Evolutionary conservation across 2,888 invertebrate species (phyloP).

Genomic region (Eudemis profundana): DNA sequence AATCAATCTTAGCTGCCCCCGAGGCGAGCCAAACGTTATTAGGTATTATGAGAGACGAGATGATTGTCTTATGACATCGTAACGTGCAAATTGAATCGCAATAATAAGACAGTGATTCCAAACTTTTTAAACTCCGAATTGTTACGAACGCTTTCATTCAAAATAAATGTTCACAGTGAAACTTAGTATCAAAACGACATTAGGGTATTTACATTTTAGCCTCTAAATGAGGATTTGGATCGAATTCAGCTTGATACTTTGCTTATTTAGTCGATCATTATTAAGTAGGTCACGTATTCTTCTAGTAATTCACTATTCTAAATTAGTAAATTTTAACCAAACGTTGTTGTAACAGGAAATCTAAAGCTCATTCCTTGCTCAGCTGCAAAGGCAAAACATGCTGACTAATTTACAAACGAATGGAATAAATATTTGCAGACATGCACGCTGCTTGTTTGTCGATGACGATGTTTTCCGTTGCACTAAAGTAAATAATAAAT

Average conservation of each 20-base stretch:
- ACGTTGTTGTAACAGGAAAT: not conserved
- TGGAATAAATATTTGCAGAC: not conserved
- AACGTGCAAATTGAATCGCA: conserved; percentile 18
- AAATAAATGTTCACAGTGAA: too few species aligned
- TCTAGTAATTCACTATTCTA: not conserved
- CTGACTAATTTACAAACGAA: conserved; percentile 20
- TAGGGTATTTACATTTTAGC: too few species aligned
- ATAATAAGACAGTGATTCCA: not conserved
- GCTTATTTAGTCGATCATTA: too few species aligned
- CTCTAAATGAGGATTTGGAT: too few species aligned
- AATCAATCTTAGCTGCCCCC: conserved; percentile 52
- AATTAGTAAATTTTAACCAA: not conserved
- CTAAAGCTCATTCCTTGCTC: not conserved
- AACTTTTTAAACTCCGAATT: not conserved
- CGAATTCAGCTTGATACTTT: too few species aligned
- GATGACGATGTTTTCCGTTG: conserved; percentile 4
- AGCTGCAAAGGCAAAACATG: conserved; percentile 5
- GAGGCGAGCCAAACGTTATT: conserved; percentile 24
- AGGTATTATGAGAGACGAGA: conserved; percentile 14
- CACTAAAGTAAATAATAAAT: conserved; percentile 12
- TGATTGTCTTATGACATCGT: conserved; percentile 15
- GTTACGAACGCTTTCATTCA: not conserved
- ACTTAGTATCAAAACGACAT: too few species aligned
- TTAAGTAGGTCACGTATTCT: not conserved
- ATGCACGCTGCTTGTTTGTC: not conserved